Conservation (phyloP, 1,140 invertebrate genomes). For the Euwallacea similis region DNA sequence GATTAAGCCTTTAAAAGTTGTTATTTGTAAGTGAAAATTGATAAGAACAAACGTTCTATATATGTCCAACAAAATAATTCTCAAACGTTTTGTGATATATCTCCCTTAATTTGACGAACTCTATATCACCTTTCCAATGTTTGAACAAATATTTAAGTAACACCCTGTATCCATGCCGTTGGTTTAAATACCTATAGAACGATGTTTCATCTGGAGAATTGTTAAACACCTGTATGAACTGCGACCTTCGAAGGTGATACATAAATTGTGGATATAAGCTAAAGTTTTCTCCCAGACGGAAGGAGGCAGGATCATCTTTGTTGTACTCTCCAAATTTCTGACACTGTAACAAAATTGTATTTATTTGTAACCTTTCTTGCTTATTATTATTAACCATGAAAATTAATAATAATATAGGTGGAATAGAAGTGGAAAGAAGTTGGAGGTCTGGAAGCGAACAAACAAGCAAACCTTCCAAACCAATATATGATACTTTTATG, state of each 20-base stretch:
- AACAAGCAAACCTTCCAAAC: background rate
- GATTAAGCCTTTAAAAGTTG: no score
- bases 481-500: background rate
- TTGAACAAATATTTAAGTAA: no score
- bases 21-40: no score
- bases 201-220: conserved; percentile 99
- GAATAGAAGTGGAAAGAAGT: no score
- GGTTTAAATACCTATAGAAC: conserved; percentile 83
- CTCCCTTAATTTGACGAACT: no score
- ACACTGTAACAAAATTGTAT: conserved; percentile 67
- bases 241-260: conserved; percentile 97
- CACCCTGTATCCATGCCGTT: no score
- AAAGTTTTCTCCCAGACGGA: conserved; percentile 95
- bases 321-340: conserved; percentile 99
- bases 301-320: conserved; percentile 96
- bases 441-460: no score
- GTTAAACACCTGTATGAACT: conserved; percentile 99
- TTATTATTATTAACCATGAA: no score
- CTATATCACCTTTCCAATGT: no score
- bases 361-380: background rate
- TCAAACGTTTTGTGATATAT: no score
- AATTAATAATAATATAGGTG: background rate
- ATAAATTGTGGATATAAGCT: conserved; percentile 99
- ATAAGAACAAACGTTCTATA: no score
- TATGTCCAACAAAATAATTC: no score